Evolutionary conservation across 2,797 vertebrate genomes (phyloP).

Genomic region (Loriculus beryllinus): DNA sequence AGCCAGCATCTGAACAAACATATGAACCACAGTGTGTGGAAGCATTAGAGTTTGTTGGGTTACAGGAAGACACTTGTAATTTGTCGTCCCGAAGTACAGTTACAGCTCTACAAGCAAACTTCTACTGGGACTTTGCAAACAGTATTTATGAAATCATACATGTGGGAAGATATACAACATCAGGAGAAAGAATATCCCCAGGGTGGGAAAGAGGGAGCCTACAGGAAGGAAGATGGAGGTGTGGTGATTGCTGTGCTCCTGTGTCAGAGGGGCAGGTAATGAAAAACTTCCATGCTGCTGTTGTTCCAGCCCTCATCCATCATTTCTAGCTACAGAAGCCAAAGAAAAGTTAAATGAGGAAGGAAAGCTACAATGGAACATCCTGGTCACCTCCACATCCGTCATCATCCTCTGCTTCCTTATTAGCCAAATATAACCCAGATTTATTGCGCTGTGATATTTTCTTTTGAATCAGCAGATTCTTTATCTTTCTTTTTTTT

Average conservation of each 20-base stretch:
- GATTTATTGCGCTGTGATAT: not conserved
- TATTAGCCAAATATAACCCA: constrained; percentile 32
- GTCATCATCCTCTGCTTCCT: not conserved
- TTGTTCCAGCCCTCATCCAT: not conserved
- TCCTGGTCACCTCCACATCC: constrained; percentile 47
- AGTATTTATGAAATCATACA: not conserved
- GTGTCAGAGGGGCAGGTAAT: not conserved
- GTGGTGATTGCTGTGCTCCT: not conserved
- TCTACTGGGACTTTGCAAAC: not conserved
- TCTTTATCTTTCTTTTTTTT: not conserved
- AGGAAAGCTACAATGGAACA: constrained; percentile 61
- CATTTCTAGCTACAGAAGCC: not conserved
- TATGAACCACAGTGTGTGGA: not conserved
- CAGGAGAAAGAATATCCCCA: not conserved
- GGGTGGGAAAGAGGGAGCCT: not conserved
- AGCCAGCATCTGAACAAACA: not conserved
- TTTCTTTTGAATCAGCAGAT: constrained; percentile 13
- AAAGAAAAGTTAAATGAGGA: constrained; percentile 54
- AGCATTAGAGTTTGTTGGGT: not conserved
- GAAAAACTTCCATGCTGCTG: not conserved
- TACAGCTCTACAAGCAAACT: not conserved
- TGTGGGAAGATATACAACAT: not conserved
- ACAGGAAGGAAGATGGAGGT: not conserved
- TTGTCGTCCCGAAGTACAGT: not conserved
- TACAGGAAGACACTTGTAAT: not conserved